Evolutionary conservation across 1,140 invertebrate species (phyloP).

Genomic region (Drosophila quadrilineata): DNA sequence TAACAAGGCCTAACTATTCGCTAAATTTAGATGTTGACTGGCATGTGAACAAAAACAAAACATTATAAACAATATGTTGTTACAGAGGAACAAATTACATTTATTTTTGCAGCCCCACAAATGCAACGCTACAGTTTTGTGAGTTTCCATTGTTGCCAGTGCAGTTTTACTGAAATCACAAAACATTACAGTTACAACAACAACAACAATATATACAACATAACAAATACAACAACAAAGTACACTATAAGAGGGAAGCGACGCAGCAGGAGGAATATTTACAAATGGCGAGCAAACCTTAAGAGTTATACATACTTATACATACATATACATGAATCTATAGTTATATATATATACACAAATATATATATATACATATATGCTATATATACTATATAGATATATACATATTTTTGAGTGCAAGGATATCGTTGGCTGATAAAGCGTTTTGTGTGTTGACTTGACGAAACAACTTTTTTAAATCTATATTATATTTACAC

Average conservation of each 20-base stretch:
- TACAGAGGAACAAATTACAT: constrained; percentile 53
- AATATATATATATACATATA: constrained; percentile 45
- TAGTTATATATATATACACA: constrained; percentile 61
- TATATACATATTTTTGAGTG: constrained; percentile 71
- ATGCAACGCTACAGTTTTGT: constrained; percentile 76
- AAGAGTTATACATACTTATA: constrained; percentile 52
- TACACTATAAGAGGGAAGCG: constrained; percentile 64
- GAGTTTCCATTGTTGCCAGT: constrained; percentile 77
- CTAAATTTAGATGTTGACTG: neutral
- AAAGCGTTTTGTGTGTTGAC: constrained; percentile 60
- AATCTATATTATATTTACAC: no score
- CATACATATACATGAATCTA: constrained; percentile 43
- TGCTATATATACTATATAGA: constrained; percentile 48
- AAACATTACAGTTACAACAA: constrained; percentile 36
- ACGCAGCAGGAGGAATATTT: constrained; percentile 65
- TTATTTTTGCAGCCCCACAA: constrained; percentile 75
- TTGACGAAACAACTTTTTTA: no score
- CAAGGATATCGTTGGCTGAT: constrained; percentile 52
- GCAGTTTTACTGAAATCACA: constrained; percentile 71
- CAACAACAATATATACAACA: constrained; percentile 37
- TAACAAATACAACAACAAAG: constrained; percentile 42
- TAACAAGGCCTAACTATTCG: no score
- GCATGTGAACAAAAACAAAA: constrained; percentile 21
- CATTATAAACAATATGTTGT: constrained; percentile 60
- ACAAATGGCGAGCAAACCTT: constrained; percentile 63